Evolutionary conservation across 2,888 invertebrate genomes (phyloP).

Genomic region (Tenthredo livida): DNA sequence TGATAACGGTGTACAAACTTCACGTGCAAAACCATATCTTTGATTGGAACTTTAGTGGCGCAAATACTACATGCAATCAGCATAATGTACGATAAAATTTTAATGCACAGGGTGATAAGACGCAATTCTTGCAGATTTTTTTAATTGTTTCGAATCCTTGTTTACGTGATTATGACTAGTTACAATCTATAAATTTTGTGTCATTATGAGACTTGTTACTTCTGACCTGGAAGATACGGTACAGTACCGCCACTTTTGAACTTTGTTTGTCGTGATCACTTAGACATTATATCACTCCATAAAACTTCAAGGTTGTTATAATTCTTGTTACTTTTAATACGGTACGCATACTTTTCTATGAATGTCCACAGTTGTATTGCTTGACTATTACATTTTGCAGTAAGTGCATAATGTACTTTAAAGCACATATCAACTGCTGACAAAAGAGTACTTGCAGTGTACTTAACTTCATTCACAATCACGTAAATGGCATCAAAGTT

Average conservation of each 20-base stretch:
- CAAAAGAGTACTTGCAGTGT: not conserved
- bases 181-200: not conserved
- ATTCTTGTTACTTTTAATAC: not conserved
- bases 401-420: conserved; percentile 2
- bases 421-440: conserved; percentile 13
- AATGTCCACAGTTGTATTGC: conserved; percentile 18
- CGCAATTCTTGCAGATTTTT: conserved; percentile 2
- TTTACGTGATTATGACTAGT: not conserved
- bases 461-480: conserved; percentile 4
- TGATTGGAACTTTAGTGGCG: not conserved
- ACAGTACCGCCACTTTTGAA: too few species aligned
- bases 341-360: not conserved
- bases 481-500: conserved; percentile 17
- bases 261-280: not conserved
- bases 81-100: not conserved
- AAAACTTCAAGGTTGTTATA: conserved; percentile 1
- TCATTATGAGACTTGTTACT: not conserved
- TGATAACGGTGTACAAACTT: conserved; percentile 7
- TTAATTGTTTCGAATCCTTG: not conserved
- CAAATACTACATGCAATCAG: not conserved
- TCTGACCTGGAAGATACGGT: too few species aligned
- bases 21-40: not conserved
- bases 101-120: not conserved
- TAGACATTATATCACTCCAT: conserved; percentile 10
- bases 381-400: conserved; percentile 5